phyloP scores from a whole-genome alignment of 2,888 invertebrate species.

The Melanostoma scalare region DNA sequence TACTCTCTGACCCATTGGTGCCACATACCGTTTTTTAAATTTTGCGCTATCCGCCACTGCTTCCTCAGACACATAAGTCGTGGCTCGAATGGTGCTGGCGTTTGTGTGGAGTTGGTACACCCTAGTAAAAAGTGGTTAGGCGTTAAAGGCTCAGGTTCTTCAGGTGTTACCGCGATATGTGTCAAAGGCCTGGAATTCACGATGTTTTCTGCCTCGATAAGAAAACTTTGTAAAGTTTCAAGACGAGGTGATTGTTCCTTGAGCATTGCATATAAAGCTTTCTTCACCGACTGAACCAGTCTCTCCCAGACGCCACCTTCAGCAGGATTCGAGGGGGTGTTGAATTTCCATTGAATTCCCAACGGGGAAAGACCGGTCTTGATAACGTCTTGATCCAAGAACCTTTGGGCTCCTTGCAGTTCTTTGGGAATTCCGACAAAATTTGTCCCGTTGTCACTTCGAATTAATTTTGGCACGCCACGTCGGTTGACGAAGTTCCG shows the following conservation, averaged over 20 bases:
- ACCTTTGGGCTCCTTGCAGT: not conserved
- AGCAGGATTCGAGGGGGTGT: constrained; percentile 16
- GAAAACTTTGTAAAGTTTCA: constrained; percentile 18
- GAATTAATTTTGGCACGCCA: constrained; percentile 44
- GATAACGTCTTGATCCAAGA: constrained; percentile 6
- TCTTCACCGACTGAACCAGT: constrained; percentile 19
- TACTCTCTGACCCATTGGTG: not conserved
- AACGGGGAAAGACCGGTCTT: not conserved
- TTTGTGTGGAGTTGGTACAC: constrained; percentile 2
- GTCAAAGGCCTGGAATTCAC: constrained; percentile 17
- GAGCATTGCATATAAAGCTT: not conserved
- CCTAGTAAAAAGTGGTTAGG: constrained; percentile 25
- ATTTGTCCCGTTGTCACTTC: constrained; percentile 62
- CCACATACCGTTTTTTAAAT: constrained; percentile 4
- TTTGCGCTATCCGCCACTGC: not conserved
- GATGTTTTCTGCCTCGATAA: constrained; percentile 6
- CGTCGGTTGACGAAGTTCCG: constrained; percentile 58
- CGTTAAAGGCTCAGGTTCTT: constrained; percentile 13
- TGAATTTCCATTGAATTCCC: constrained; percentile 24
- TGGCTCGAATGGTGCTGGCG: too few relatives aligned
- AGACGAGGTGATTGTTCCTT: not conserved
- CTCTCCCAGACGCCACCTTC: constrained; percentile 28
- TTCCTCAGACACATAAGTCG: not conserved
- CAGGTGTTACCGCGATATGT: constrained; percentile 5
- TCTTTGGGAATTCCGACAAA: constrained; percentile 49